Base-by-base conservation (phyloP, 2,797 vertebrate species). In the Ceryle rudis region DNA sequence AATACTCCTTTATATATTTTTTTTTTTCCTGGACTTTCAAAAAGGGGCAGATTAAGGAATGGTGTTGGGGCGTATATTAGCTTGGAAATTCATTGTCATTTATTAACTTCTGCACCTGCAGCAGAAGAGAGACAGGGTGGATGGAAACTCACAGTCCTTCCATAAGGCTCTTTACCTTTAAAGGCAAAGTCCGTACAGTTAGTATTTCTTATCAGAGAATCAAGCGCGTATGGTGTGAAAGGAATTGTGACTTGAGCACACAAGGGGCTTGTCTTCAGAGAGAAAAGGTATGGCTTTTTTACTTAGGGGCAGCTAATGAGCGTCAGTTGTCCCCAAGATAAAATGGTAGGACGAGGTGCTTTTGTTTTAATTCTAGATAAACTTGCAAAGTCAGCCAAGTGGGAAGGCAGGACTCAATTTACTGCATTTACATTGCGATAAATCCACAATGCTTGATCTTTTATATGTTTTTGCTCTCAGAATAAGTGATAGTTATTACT, bases 151-250 rank as follows among this genome's bases (percentile, higher is more conserved):
- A 4, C 6, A 81, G 58, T 54, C 15, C 39, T 95, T 90, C 78
- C 67, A 52, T 84, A 66, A 70, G 39, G 46, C 70, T 86, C 81
- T 92, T 93, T 89, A 90, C 73, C 91, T 94, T 86, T 82, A 80
- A 93, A 95, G 67, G n/a, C 96, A 94, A 96, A 97, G 96, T 96
- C 83, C 96, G 28, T 62, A 37, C 23, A 72, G 51, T 84, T 90
- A 9, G 55, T 58, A 18, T 84, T 86, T 81, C 88, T 90, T 96
- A 93, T 93, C 92, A 41, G 70, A 86, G 28, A 65, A 72, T 89
- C 83, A 44, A 60, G 55, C 70, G 37, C 60, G 1, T 86, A 17
- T 70, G 51, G 51, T 86, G 88, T 89, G 86, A 96, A 94, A 86
- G 86, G 86, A 86, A 86, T 91, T 90, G 62, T 84, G 86, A 26